Evolutionary conservation across 2,113 vertebrate genomes (phyloP).

Genomic region (Zosterops pallidus): DNA sequence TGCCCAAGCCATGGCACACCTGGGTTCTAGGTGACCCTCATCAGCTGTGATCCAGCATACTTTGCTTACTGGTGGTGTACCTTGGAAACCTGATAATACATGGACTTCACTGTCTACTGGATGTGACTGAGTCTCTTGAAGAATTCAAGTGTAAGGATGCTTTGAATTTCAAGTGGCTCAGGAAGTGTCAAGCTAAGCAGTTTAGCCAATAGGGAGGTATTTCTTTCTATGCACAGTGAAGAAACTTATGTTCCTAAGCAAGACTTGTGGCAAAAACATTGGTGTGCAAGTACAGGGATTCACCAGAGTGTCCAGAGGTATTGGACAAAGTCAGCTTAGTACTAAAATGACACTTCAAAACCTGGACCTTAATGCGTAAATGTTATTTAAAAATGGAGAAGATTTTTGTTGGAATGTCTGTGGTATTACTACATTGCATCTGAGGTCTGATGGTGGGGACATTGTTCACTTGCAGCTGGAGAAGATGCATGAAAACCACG

Average conservation of each 20-base stretch:
- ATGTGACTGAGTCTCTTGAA: background rate
- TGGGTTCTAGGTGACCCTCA: background rate
- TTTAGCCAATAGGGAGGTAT: background rate
- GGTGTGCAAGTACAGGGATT: background rate
- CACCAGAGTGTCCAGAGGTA: background rate
- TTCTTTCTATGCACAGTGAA: background rate
- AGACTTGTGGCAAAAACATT: background rate
- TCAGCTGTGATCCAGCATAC: background rate
- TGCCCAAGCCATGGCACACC: background rate
- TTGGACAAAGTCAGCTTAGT: background rate
- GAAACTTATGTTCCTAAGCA: background rate
- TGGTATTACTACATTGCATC: background rate
- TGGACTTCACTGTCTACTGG: background rate
- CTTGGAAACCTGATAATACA: background rate
- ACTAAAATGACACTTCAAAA: background rate
- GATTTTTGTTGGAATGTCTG: background rate
- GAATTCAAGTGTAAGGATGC: background rate
- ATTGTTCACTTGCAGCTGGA: conserved; percentile 76
- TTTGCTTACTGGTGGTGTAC: background rate
- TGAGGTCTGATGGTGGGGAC: background rate
- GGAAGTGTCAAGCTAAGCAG: background rate
- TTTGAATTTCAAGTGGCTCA: background rate
- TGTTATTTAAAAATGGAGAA: background rate
- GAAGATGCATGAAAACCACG: conserved; percentile 80
- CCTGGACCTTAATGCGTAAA: background rate